phyloP scores from a whole-genome alignment of 2,113 vertebrate species.

The Dolichallabes microphthalmus region DNA sequence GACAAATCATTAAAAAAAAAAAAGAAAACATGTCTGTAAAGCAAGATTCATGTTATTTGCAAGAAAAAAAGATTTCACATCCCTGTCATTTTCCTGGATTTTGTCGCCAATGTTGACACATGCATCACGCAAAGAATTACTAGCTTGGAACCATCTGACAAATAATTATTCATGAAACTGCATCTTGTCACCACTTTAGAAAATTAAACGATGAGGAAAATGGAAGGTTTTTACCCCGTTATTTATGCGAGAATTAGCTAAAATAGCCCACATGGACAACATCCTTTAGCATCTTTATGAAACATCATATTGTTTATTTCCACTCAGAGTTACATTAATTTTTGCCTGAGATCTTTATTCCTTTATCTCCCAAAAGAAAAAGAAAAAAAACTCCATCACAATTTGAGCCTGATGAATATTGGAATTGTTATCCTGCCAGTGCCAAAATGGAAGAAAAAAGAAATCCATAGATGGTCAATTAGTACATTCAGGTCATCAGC shows the following conservation, averaged over 20 bases:
- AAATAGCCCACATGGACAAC: neutral
- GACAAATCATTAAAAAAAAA: neutral
- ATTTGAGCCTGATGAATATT: too few species aligned
- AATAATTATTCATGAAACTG: neutral
- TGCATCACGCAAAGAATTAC: neutral
- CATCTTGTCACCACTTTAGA: neutral
- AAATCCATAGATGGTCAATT: too few species aligned
- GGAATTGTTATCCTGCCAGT: too few species aligned
- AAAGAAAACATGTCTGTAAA: neutral
- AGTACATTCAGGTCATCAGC: too few species aligned
- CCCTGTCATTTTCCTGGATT: neutral
- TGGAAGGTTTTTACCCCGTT: neutral
- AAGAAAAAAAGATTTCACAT: neutral
- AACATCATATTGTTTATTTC: too few species aligned
- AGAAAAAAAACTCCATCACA: too few species aligned
- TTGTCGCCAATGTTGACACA: neutral
- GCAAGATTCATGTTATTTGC: neutral
- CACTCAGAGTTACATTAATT: too few species aligned
- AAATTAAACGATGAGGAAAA: neutral
- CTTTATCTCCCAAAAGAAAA: too few species aligned
- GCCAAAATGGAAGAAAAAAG: too few species aligned
- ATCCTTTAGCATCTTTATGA: neutral
- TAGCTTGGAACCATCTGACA: neutral
- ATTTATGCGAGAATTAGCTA: neutral
- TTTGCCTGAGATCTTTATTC: too few species aligned